Base-by-base conservation (phyloP, 1,140 invertebrate genomes). In the Archegozetes longisetosus region DNA sequence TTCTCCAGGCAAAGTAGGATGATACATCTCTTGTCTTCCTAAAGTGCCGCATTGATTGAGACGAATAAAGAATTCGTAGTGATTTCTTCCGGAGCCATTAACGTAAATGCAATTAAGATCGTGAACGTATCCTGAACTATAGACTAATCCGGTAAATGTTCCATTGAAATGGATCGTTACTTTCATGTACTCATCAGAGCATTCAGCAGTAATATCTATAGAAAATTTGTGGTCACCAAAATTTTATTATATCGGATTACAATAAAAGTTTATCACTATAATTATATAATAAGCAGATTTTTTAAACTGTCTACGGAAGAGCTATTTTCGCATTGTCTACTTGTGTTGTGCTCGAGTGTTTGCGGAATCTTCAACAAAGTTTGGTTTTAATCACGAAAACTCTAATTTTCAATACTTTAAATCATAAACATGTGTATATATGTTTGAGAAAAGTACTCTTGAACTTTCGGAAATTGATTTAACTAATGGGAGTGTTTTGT, bases 131-230 rank as follows among this genome's bases (percentile, higher is more conserved):
- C 88, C 88, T 68, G 88, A 86, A 1, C 87, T 91, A 73, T 93
- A 93, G 2, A 93, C 79, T 6, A 92, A 73, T 24, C 89, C 89
- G 26, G 79, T 78, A 70, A 93, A 93, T 0, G 87, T 88, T 23
- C 88, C 88, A 72, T 93, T 92, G 73, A 92, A 92, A 9, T 84
- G 84, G 27, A 92, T 83, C 50, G 85, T 76, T 52, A 92, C 91
- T 72, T 91, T 91, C 88, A 93, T 93, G 70, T 88, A 90, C 70
- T 93, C 88, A 69, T 91, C 88, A 71, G 91, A 88, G 69, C 89
- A 93, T 70, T 93, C 88, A 0, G 89, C 89, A 73, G 91, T 87
- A 62, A 93, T 91, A 75, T 91, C 89, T 93, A n/a, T n/a, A n/a
- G n/a, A n/a, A n/a, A n/a, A n/a, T n/a, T n/a, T n/a, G n/a, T n/a